phyloP scores from a whole-genome alignment of 2,888 invertebrate genomes.

The Tiliacea aurago region DNA sequence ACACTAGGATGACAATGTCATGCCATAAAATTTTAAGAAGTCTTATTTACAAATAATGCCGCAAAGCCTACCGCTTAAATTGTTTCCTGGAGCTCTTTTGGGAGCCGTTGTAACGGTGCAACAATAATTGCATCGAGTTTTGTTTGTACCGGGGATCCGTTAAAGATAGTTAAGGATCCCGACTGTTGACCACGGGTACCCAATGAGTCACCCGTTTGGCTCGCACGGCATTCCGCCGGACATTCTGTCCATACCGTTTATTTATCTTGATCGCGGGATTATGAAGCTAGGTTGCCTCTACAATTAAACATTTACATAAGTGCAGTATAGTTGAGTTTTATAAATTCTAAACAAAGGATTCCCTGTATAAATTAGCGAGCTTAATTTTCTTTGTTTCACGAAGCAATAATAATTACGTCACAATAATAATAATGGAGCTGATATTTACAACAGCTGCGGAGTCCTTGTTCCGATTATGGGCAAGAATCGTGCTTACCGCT shows the following conservation, averaged over 20 bases:
- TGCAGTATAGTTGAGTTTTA: conserved; percentile 59
- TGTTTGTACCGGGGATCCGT: conserved; percentile 71
- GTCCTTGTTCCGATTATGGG: conserved; percentile 90
- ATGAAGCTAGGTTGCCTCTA: conserved; percentile 65
- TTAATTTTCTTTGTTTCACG: conserved; percentile 87
- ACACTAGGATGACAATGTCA: conserved; percentile 67
- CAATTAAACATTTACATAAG: conserved; percentile 67
- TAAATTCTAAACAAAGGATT: conserved; percentile 74
- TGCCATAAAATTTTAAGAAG: conserved; percentile 68
- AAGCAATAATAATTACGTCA: conserved; percentile 86
- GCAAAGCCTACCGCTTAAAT: conserved; percentile 61
- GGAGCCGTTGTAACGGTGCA: conserved; percentile 65
- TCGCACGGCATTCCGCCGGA: conserved; percentile 82
- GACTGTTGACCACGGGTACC: conserved; percentile 70
- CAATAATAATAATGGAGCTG: conserved; percentile 85
- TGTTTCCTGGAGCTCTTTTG: conserved; percentile 58
- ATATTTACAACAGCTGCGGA: conserved; percentile 89
- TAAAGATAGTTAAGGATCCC: conserved; percentile 74
- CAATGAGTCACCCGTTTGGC: conserved; percentile 82
- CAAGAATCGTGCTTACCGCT: conserved; percentile 87
- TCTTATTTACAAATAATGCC: conserved; percentile 66
- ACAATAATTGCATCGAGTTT: conserved; percentile 70
- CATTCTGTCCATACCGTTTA: conserved; percentile 78
- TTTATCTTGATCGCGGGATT: conserved; percentile 74
- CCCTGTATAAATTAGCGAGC: conserved; percentile 72